Evolutionary conservation across 2,888 invertebrate species (phyloP).

Genomic region (Caenorhabditis macrosperma): DNA sequence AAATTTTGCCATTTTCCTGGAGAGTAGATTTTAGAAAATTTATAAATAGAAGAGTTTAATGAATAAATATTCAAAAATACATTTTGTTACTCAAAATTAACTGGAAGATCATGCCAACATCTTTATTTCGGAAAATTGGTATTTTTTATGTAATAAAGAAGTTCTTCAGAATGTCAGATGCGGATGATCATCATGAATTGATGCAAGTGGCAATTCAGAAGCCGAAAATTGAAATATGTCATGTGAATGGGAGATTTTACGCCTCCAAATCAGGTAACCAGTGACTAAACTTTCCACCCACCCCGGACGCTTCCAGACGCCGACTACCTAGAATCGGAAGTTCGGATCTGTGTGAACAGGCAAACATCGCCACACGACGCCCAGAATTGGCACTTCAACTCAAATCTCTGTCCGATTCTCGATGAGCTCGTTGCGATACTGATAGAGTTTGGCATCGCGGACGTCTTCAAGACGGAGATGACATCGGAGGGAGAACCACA

Average conservation of each 20-base stretch:
- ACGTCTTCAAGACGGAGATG: slow-evolving; percentile 9
- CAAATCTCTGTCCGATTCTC: slow-evolving; percentile 41
- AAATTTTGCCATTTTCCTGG: no score
- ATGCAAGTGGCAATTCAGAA: not conserved
- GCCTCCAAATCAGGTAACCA: slow-evolving; percentile 34
- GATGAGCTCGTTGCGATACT: slow-evolving; percentile 28
- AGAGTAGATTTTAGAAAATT: not conserved
- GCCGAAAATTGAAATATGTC: slow-evolving; percentile 38
- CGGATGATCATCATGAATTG: not conserved
- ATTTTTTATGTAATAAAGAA: not conserved
- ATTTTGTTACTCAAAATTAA: no score
- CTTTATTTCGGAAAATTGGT: slow-evolving; percentile 7
- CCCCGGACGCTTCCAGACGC: slow-evolving; percentile 21
- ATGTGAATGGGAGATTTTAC: slow-evolving; percentile 29
- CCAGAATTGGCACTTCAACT: slow-evolving; percentile 44
- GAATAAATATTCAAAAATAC: no score
- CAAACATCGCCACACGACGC: not conserved
- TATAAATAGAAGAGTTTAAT: no score
- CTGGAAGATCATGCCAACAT: no score
- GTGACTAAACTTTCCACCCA: not conserved
- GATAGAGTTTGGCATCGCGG: slow-evolving; percentile 42
- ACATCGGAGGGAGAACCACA: not conserved
- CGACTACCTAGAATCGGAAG: slow-evolving; percentile 36
- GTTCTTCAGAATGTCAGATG: not conserved
- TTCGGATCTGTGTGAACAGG: slow-evolving; percentile 34